phyloP scores from a whole-genome alignment of 1,140 invertebrate species.

The Cylas formicarius region DNA sequence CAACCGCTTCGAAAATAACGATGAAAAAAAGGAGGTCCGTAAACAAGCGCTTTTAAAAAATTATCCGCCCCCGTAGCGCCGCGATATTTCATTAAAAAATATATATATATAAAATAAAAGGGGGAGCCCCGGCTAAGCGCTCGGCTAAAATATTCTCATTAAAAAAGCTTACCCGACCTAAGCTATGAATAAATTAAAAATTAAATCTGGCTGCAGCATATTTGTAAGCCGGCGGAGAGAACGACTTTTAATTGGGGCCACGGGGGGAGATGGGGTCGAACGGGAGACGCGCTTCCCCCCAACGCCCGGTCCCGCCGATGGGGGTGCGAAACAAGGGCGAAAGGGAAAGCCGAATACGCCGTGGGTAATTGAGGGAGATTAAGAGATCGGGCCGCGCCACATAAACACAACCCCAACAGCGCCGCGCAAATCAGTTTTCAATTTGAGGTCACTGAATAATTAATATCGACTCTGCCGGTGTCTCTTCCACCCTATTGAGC shows the following conservation, averaged over 20 bases:
- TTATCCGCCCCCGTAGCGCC: too few species aligned
- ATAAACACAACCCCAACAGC: slow-evolving; percentile 35
- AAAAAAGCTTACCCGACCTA: too few species aligned
- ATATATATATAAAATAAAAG: too few species aligned
- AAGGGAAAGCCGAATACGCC: slow-evolving; percentile 17
- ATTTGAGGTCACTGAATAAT: slow-evolving; percentile 37
- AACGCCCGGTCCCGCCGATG: too few species aligned
- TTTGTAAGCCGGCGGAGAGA: slow-evolving; percentile 16
- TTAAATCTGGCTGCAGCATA: slow-evolving; percentile 9
- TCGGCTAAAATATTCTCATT: too few species aligned
- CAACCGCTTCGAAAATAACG: too few species aligned
- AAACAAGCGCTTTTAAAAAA: too few species aligned
- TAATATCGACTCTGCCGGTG: slow-evolving; percentile 32
- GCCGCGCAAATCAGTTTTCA: slow-evolving; percentile 34
- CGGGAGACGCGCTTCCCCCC: too few species aligned
- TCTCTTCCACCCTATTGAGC: slow-evolving; percentile 24
- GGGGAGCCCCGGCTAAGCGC: too few species aligned
- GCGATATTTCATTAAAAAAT: too few species aligned
- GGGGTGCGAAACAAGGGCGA: slow-evolving; percentile 15
- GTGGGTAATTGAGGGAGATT: slow-evolving; percentile 37
- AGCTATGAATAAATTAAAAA: slow-evolving; percentile 15
- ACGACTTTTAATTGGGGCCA: slow-evolving; percentile 21
- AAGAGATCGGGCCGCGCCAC: slow-evolving; percentile 34
- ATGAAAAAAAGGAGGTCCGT: too few species aligned
- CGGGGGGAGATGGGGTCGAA: slow-evolving; percentile 7